Evolutionary conservation across 2,888 invertebrate genomes (phyloP).

Genomic region (Conistra vaccinii): DNA sequence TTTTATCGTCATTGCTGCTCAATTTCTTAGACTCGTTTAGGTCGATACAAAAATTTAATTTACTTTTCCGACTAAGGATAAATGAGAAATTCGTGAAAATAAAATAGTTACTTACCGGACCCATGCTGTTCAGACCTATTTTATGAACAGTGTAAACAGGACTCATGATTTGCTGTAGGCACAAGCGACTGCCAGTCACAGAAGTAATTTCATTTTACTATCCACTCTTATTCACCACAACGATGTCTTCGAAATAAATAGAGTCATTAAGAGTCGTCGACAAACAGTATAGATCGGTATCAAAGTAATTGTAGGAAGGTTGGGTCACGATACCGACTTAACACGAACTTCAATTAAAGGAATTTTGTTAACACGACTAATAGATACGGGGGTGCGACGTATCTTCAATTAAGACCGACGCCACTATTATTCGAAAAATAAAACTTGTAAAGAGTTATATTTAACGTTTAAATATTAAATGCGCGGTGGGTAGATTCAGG

Average conservation of each 20-base stretch:
- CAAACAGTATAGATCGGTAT: constrained; percentile 85
- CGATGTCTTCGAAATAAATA: constrained; percentile 79
- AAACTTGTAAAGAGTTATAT: constrained; percentile 26
- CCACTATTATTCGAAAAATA: constrained; percentile 31
- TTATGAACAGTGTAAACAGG: constrained; percentile 83
- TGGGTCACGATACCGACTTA: constrained; percentile 81
- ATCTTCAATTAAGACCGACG: constrained; percentile 71
- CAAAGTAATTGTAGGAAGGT: constrained; percentile 84
- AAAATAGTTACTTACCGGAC: constrained; percentile 76
- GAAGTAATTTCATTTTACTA: constrained; percentile 66
- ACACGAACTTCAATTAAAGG: constrained; percentile 84
- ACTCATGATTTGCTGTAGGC: constrained; percentile 74
- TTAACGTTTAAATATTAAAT: constrained; percentile 37
- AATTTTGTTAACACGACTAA: constrained; percentile 79
- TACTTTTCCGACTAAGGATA: not conserved
- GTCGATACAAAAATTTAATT: constrained; percentile 1
- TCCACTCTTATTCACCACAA: constrained; percentile 72
- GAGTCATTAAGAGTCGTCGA: constrained; percentile 80
- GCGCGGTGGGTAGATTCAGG: constrained; percentile 55
- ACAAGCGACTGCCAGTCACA: constrained; percentile 53
- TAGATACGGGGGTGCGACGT: constrained; percentile 62
- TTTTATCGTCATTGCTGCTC: not conserved
- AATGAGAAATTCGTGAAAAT: not conserved
- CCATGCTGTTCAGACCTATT: constrained; percentile 78
- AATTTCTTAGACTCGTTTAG: not conserved